These are phyloP conservation scores for Taenioides sp. DNA, from an alignment of 2,797 vertebrate genomes.

Conservation along the genomic window DNA sequence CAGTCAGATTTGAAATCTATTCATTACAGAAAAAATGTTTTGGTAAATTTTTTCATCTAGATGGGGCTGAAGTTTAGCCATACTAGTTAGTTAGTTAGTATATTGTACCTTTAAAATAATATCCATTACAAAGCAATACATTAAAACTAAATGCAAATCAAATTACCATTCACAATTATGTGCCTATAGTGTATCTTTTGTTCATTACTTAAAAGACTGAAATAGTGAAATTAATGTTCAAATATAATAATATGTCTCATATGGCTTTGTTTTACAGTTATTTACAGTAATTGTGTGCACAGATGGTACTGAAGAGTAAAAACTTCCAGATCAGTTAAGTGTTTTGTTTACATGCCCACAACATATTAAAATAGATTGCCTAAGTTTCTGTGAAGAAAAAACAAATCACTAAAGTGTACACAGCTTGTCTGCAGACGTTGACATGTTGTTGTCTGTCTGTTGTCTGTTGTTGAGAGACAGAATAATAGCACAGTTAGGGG, in stretches of 20 bases:
- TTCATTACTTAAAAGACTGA: neutral
- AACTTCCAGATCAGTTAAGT: neutral
- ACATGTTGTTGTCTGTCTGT: slow-evolving; percentile 17
- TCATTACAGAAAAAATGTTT: too few relatives aligned
- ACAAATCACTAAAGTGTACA: neutral
- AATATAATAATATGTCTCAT: neutral
- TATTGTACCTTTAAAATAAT: too few relatives aligned
- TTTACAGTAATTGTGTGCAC: slow-evolving; percentile 2
- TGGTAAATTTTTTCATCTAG: too few relatives aligned
- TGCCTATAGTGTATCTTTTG: neutral
- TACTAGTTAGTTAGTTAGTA: too few relatives aligned
- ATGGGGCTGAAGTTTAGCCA: too few relatives aligned
- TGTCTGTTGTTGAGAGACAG: slow-evolving; percentile 24
- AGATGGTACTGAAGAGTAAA: slow-evolving; percentile 2
- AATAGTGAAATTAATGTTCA: neutral
- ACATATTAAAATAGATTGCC: neutral
- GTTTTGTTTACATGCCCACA: slow-evolving; percentile 7
- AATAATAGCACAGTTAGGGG: slow-evolving; percentile 31
- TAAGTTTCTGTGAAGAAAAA: slow-evolving; percentile 3
- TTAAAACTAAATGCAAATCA: neutral
- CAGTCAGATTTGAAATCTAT: too few relatives aligned
- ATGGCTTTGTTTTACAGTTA: slow-evolving; percentile 14
- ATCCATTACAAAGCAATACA: too few relatives aligned
- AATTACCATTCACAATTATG: neutral
- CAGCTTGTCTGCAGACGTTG: slow-evolving; percentile 19